Evolutionary conservation across 2,113 vertebrate species (phyloP).

Genomic region (Chunga burmeisteri): DNA sequence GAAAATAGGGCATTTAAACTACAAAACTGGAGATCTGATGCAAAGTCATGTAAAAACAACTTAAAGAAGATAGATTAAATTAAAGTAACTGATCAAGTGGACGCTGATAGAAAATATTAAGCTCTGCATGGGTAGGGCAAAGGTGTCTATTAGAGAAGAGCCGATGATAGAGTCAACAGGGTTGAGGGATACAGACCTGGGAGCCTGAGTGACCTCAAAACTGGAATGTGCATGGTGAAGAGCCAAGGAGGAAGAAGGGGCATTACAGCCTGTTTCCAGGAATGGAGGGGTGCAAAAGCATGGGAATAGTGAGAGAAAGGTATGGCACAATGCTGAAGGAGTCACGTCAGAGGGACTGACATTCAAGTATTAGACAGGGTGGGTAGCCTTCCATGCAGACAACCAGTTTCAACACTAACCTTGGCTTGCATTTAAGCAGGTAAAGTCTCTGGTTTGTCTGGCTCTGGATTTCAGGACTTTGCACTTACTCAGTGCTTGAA

Average conservation of each 20-base stretch:
- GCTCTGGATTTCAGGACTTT: not conserved
- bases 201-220: not conserved
- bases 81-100: not conserved
- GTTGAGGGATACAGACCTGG: not conserved
- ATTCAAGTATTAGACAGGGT: not conserved
- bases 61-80: not conserved
- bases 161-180: not conserved
- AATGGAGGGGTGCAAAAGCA: not conserved
- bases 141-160: not conserved
- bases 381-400: not conserved
- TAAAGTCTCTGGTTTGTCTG: not conserved
- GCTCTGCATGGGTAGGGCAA: not conserved
- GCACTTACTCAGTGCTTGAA: not conserved
- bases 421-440: not conserved
- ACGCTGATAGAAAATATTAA: not conserved
- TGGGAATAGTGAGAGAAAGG: not conserved
- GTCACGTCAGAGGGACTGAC: not conserved
- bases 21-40: not conserved
- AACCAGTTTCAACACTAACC: not conserved
- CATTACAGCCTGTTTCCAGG: not conserved
- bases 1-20: not conserved
- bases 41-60: not conserved
- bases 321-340: not conserved
- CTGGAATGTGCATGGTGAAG: rapidly evolving
- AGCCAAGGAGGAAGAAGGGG: not conserved